Evolutionary conservation across 1,140 invertebrate genomes (phyloP), one percentile per base, ranked within the genome.

Genomic region (Drosophila ficusphila): DNA sequence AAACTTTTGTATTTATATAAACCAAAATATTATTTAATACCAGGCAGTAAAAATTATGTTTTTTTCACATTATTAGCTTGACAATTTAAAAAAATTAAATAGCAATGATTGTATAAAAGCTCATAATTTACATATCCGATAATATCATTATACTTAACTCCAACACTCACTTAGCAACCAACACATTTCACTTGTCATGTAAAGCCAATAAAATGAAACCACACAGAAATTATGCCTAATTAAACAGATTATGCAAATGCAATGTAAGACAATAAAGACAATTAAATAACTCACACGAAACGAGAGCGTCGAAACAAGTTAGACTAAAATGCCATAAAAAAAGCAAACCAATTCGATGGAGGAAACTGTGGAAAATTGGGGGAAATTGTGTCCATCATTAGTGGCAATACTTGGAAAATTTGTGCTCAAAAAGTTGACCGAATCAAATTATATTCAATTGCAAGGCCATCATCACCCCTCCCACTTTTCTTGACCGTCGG

Each of bases 171-270:
- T 77, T 78, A 58, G 39, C 33, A 11, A 12, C 19, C 46, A 39
- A 34, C 58, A 27, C 25, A 36, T 47, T 61, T 36, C 51, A 25
- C 39, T 61, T 51, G 54, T 77, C 79, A 77, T 83, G 74, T 70
- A 49, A 85, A 67, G 38, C 61, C 56, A 56, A 69, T 74, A 69
- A 79, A 70, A 69, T 57, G 60, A 74, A 78, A 85, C 44, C 56
- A 76, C 64, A 46, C 34, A 31, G 21, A 48, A 71, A 51, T 57
- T 42, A 74, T 75, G 62, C 70, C 46, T 75, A 83, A 75, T 85
- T 85, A 85, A 83, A 75, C 42, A 64, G 44, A 69, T 68, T 69
- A 83, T 83, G 79, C 60, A 83, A 83, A 82, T 27, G 41, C 44
- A 41, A 47, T 76, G 48, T 61, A 51, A 61, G 29, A 67, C 44